Evolutionary conservation across 1,140 invertebrate species (phyloP).

Genomic region (Ceratina australensis): DNA sequence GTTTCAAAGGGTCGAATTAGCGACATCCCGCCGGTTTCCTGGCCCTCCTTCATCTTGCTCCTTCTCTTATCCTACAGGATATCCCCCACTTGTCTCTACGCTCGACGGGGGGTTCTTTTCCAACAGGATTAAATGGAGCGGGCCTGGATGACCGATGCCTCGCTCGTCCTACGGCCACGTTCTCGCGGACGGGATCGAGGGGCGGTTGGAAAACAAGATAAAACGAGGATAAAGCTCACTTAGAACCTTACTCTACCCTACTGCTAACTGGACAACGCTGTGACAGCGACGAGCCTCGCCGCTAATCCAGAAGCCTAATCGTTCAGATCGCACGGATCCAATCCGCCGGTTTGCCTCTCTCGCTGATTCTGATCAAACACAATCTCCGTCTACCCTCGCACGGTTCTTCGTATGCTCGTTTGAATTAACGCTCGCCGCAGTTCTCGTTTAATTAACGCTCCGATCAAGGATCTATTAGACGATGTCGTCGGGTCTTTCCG

Average conservation of each 20-base stretch:
- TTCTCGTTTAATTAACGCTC: constrained; percentile 57
- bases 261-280: constrained; percentile 29
- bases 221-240: constrained; percentile 74
- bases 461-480: constrained; percentile 45
- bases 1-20: constrained; percentile 75
- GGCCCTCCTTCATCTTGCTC: constrained; percentile 23
- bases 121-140: constrained; percentile 78
- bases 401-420: not conserved
- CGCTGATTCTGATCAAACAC: too few species aligned
- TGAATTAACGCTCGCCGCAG: not conserved
- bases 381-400: too few species aligned
- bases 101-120: constrained; percentile 73
- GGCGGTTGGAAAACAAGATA: constrained; percentile 74
- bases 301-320: constrained; percentile 59
- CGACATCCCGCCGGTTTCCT: constrained; percentile 61
- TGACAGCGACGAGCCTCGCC: constrained; percentile 52
- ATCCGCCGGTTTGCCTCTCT: not conserved
- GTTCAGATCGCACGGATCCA: constrained; percentile 39
- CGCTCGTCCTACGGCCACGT: constrained; percentile 62
- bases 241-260: constrained; percentile 23
- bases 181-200: constrained; percentile 47
- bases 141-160: constrained; percentile 79
- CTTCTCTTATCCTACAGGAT: constrained; percentile 68
- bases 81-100: constrained; percentile 72
- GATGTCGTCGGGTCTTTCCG: constrained; percentile 15